A percentile compares a stretch with the other conserved stretches of the same genome.
phyloP scores from a whole-genome alignment of 1,140 invertebrate genomes.

The Potamilus streckersoni region DNA sequence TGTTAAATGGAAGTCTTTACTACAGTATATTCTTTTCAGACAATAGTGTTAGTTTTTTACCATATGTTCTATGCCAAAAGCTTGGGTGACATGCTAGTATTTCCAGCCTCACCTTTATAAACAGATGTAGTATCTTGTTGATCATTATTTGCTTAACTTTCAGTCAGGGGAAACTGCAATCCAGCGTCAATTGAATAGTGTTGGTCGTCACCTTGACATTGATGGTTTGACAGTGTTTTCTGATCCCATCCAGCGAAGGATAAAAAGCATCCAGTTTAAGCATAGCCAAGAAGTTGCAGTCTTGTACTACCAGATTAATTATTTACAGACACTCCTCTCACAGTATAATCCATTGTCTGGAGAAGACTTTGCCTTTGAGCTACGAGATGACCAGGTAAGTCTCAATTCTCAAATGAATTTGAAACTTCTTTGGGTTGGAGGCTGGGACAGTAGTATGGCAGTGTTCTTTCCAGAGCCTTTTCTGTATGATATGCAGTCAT shows the following conservation, averaged over 20 bases:
- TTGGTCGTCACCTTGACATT: slow-evolving; percentile 71
- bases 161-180: slow-evolving; percentile 40
- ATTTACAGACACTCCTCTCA: slow-evolving; percentile 76
- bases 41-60: no score
- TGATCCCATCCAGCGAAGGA: slow-evolving; percentile 82
- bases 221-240: slow-evolving; percentile 84
- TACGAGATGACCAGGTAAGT: slow-evolving; percentile 37
- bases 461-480: no score
- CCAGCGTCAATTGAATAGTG: slow-evolving; percentile 37
- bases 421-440: not conserved
- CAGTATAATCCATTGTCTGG: slow-evolving; percentile 76
- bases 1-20: no score
- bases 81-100: no score
- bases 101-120: no score
- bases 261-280: slow-evolving; percentile 83
- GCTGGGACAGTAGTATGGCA: no score
- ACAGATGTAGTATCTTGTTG: no score
- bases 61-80: no score
- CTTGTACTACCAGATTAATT: slow-evolving; percentile 80
- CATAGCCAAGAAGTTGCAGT: slow-evolving; percentile 79
- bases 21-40: no score
- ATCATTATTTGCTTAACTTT: not conserved
- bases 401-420: not conserved
- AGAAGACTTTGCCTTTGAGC: slow-evolving; percentile 34
- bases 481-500: no score